These are phyloP conservation scores for Ooceraea biroi DNA, from an alignment of 1,140 invertebrate genomes.

Conservation along the genomic window DNA sequence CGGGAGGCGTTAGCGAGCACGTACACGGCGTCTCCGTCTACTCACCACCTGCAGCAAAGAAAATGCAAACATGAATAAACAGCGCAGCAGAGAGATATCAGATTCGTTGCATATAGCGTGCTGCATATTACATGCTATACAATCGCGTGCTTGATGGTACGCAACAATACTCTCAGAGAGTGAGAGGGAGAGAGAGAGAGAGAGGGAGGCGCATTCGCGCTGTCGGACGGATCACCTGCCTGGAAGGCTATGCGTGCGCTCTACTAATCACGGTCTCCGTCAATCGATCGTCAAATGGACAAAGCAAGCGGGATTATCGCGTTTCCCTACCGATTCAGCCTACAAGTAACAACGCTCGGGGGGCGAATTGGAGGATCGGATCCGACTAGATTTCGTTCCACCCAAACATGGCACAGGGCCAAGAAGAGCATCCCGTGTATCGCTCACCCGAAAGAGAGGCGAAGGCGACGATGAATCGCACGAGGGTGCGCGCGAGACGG, in stretches of 20 bases:
- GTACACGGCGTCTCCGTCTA: constrained; percentile 12
- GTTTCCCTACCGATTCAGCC: constrained; percentile 10
- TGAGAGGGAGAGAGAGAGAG: constrained; percentile 60
- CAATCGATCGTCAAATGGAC: constrained; percentile 55
- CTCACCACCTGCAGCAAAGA: constrained; percentile 58
- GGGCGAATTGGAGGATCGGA: neutral
- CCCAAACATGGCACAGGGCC: neutral
- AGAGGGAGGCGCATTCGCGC: constrained; percentile 13
- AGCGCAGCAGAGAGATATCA: constrained; percentile 35
- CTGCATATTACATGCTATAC: constrained; percentile 51
- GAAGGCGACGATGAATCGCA: constrained; percentile 25
- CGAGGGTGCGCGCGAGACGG: neutral
- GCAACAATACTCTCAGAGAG: constrained; percentile 53
- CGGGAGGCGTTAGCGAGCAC: neutral
- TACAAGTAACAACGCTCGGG: neutral
- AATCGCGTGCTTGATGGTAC: constrained; percentile 55
- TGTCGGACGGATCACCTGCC: constrained; percentile 52
- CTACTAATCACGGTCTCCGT: constrained; percentile 45
- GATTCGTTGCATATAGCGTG: constrained; percentile 29
- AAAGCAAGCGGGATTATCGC: constrained; percentile 44
- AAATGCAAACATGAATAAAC: constrained; percentile 61
- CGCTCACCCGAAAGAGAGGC: neutral
- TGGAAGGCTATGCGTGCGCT: constrained; percentile 52
- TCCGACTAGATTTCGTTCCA: neutral
- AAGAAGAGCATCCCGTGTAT: neutral